Base-by-base conservation (phyloP, 2,888 invertebrate species). In the Tachina grossa region DNA sequence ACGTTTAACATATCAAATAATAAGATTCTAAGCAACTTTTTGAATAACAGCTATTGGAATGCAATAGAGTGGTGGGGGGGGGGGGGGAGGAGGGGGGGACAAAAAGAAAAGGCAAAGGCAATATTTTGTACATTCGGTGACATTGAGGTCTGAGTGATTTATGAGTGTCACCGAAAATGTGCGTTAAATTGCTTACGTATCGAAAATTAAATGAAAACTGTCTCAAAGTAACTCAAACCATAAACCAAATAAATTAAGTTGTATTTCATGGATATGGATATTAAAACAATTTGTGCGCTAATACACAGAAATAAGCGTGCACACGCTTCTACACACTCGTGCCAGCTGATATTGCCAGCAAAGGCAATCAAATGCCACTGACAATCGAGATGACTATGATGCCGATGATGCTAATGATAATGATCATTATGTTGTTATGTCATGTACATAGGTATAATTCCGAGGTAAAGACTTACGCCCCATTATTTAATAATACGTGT, bases 121-220 rank as follows among this genome's bases (percentile, higher is more conserved):
- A 10, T 66, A 55, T 57, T 16, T 68, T 69, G 31, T 53, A 72
- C 75, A 61, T 75, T 47, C 13, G n/a, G 16, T 85, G 82, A 71
- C 78, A 82, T 82, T 82, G 79, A 82, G 71, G 65, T 79, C 65
- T 65, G 53, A n/a, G 79, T 79, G 83, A 85, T 85, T 85, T 85
- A 85, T 80, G 79, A 47, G 72, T 83, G 83, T 85, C 83, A 80
- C 71, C 66, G 79, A 76, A 85, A 85, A 85, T 85, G 83, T 80
- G 79, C 76, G 79, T 85, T 85, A 83, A 79, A 85, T 85, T 85
- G 85, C 83, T 76, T 76, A 76, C 75, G 76, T 80, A 80, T 83
- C 66, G 79, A 63, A 80, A 83, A 76, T 76, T 71, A 72, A 81
- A 85, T 81, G 77, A 59, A 74, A 81, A 77, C 31, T 84, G 74